A percentile compares a stretch with the other conserved stretches of the same genome.
Conservation (phyloP, 2,888 invertebrate genomes). For the Coelinius sp. region DNA sequence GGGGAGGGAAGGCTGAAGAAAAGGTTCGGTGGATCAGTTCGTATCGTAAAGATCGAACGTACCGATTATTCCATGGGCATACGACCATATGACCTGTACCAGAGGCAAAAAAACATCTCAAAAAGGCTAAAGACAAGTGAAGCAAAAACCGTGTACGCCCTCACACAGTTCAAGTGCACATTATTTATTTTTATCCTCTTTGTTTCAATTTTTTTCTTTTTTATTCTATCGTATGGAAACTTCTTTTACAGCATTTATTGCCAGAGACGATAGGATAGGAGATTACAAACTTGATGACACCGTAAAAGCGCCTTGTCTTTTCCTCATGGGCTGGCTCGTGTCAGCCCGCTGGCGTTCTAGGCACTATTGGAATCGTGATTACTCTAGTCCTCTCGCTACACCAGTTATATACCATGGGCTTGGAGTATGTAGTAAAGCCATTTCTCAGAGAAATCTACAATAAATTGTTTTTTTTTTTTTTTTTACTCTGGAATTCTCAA, state of each 20-base stretch:
- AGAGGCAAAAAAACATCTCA: conserved; percentile 26
- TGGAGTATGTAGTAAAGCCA: neutral
- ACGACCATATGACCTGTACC: conserved; percentile 9
- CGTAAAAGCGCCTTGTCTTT: conserved; percentile 3
- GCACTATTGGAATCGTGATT: conserved; percentile 5
- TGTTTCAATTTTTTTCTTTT: neutral
- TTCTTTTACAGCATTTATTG: conserved; percentile 1
- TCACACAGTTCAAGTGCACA: neutral
- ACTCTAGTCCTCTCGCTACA: neutral
- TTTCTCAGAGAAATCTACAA: neutral
- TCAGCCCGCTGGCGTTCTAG: neutral
- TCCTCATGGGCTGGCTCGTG: conserved; percentile 7
- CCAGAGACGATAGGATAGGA: neutral
- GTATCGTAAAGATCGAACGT: conserved; percentile 43
- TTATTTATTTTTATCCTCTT: neutral
- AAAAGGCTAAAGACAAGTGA: conserved; percentile 26
- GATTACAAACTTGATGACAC: conserved; percentile 12
- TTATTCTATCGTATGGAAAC: neutral
- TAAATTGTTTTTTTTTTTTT: neutral
- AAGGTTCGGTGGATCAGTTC: conserved; percentile 34
- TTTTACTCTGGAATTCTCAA: neutral
- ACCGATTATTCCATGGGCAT: conserved; percentile 32
- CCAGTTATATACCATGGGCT: neutral
- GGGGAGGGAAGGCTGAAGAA: conserved; percentile 28
- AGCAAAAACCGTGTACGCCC: conserved; percentile 2